phyloP scores from a whole-genome alignment of 2,797 vertebrate species.

The Poliocrania exsul region DNA sequence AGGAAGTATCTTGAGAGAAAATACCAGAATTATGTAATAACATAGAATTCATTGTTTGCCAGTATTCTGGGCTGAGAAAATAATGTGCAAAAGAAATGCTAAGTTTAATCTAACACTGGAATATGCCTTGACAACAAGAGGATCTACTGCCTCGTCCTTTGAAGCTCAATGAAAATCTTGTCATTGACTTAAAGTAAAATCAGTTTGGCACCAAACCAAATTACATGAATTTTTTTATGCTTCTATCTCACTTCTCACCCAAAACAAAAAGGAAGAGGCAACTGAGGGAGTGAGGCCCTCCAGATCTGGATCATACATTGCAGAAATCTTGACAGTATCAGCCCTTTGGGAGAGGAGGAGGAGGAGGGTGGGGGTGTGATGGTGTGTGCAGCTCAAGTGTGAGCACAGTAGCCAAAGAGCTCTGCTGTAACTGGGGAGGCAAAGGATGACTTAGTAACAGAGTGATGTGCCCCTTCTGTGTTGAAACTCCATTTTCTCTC shows the following conservation, averaged over 20 bases:
- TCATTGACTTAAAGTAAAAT: neutral
- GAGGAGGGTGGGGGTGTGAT: neutral
- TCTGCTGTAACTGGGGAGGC: neutral
- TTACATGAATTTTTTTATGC: neutral
- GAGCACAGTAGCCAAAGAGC: neutral
- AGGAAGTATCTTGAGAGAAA: neutral
- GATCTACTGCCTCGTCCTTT: neutral
- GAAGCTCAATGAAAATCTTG: neutral
- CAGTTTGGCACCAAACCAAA: neutral
- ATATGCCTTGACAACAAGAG: neutral
- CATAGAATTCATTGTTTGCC: neutral
- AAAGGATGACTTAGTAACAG: neutral
- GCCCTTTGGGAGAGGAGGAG: neutral
- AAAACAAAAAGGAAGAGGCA: neutral
- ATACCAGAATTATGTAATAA: neutral
- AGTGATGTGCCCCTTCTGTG: neutral
- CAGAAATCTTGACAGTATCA: neutral
- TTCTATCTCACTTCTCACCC: neutral
- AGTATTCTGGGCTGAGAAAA: neutral
- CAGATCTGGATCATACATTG: neutral
- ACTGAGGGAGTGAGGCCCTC: too few relatives aligned
- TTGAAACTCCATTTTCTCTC: neutral
- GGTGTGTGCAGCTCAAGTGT: neutral
- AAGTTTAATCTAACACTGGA: neutral
- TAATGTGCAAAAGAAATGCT: neutral